Evolutionary conservation across 2,888 invertebrate species (phyloP), one percentile per base, ranked within the genome.

Genomic region (Macrophya annulata): DNA sequence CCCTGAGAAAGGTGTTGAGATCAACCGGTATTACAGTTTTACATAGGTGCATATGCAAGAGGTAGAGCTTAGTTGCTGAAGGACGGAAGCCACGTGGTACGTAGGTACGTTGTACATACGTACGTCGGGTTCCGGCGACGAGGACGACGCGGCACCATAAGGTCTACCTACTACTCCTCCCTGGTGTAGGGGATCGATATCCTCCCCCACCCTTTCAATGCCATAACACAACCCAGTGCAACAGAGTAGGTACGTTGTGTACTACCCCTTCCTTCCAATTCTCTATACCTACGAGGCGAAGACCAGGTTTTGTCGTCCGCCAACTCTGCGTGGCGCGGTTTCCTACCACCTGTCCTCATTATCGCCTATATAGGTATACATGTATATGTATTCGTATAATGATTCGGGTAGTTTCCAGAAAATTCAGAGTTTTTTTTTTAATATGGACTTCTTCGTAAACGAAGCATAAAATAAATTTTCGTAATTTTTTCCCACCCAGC

Each of bases 61-160:
- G 68, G 12, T 68, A 37, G 15, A 37, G 68, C 37, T 25, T 81
- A 43, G 12, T 81, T 81, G n/a, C 55, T 81, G 45, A n/a, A 65
- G 25, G 37, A 37, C 65, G 43, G 81, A 65, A 81, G 81, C 43
- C 81, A 65, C 81, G 81, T 77, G 77, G 74, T 74, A 25, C 25
- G 62, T 62, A n/a, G 71, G n/a, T 71, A 71, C 71, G 40, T 71
- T 71, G 71, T 40, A 74, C 43, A 45, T 45, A 74, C 45, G 31
- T 48, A 68, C 68, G 68, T 15, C 37, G 68, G 71, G 51, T 83
- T 68, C 83, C 83, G 83, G 83, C 68, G 83, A 83, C 83, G 68
- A 48, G 83, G 83, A 83, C 71, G 71, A 68, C 83, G 83, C 65
- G 83, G 83, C 83, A 83, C 83, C 83, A 83, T 83, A 83, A 83